phyloP scores from a whole-genome alignment of 2,797 vertebrate species.

The Sebastes diaconus region DNA sequence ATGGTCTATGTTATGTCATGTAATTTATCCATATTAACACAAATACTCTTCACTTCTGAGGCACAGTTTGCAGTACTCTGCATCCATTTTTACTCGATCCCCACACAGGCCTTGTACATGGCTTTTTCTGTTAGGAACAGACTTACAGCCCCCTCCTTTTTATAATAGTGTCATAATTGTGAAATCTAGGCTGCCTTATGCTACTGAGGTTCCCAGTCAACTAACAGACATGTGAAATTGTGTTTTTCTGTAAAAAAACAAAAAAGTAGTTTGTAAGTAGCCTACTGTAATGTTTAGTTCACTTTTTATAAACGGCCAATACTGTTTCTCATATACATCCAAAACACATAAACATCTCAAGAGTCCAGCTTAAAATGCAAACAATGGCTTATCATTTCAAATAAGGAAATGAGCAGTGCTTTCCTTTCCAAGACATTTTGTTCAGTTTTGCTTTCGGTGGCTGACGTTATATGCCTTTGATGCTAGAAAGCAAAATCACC shows the following conservation, averaged over 20 bases:
- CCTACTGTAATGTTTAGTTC: neutral
- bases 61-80: neutral
- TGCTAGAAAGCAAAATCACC: neutral
- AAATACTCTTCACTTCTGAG: neutral
- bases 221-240: neutral
- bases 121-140: neutral
- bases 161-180: neutral
- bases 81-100: neutral
- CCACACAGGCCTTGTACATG: neutral
- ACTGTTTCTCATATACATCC: neutral
- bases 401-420: neutral
- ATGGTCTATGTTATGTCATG: slow-evolving; percentile 27
- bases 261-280: neutral
- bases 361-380: neutral
- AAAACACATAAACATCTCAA: neutral
- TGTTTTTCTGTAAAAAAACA: neutral
- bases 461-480: neutral
- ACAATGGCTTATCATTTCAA: neutral
- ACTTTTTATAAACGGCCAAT: neutral
- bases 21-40: neutral
- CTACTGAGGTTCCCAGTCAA: neutral
- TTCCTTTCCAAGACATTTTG: neutral
- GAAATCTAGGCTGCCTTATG: neutral
- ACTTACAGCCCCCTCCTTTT: neutral
- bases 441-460: neutral